Evolutionary conservation across 2,888 invertebrate genomes (phyloP), one percentile per base, ranked within the genome.

Genomic region (Machimus rusticus): DNA sequence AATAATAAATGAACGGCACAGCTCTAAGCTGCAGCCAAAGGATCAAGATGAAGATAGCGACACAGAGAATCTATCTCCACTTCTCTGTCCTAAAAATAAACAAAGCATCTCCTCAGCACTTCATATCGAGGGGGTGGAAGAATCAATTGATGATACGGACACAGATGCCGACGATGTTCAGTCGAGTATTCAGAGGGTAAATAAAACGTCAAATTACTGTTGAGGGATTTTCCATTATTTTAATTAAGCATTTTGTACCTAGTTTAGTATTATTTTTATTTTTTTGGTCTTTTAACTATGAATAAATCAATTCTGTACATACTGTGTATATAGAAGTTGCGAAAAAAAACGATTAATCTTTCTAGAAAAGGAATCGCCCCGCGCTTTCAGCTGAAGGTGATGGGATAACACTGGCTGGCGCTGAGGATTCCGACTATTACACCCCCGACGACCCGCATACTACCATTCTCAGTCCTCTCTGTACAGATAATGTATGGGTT

Each of bases 51-150:
- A 96, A 89, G 97, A 97, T 91, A 97, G 97, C 91, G 97, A 97
- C 92, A 95, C 96, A 81, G 97, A 97, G 92, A 95, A 97, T 90
- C 92, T 97, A 86, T 97, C 97, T 23, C 97, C 97, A 23, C 92
- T 97, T 46, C 93, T 97, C 0, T 91, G 91, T 74, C 90, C 91
- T 0, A 79, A 88, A 89, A 51, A 84, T 74, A 88, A 86, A 74
- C 81, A 81, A 46, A 14, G 91, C 5, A 86, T 78, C 9, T 88
- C 76, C 12, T 87, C 89, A 9, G 89, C 89, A 19, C 87, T 94
- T 78, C 93, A 93, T 89, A 93, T 93, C 91, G 93, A 92, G 43
- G 93, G 93, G 78, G 93, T 93, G 2, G 93, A 94, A 6, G 94
- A 95, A 89, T 94, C 95, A 89, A 94, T 95, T 90, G 95, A 95